Evolutionary conservation across 2,888 invertebrate species (phyloP).

Genomic region (Tenodera sinensis): DNA sequence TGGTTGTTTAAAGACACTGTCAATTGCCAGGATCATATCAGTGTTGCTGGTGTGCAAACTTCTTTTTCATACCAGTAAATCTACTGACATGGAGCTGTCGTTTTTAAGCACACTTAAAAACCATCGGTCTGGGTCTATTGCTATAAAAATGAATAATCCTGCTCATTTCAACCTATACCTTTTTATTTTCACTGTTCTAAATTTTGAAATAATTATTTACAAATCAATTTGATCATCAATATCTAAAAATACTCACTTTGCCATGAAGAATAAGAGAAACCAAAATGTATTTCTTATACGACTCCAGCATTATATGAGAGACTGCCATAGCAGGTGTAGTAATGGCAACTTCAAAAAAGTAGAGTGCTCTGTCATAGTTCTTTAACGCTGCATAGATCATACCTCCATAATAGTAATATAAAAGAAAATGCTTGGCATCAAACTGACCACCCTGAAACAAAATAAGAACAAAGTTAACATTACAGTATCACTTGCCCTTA

Average conservation of each 20-base stretch:
- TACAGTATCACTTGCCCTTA: too few relatives aligned
- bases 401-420: conserved; percentile 96
- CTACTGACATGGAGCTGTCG: too few relatives aligned
- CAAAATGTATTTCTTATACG: conserved; percentile 94
- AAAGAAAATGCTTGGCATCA: conserved; percentile 84
- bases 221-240: neutral
- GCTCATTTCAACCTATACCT: too few relatives aligned
- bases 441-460: conserved; percentile 67
- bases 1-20: too few relatives aligned
- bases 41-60: too few relatives aligned
- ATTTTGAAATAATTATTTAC: too few relatives aligned
- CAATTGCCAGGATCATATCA: too few relatives aligned
- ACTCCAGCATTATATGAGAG: conserved; percentile 95
- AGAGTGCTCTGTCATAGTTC: conserved; percentile 87
- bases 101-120: too few relatives aligned
- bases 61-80: too few relatives aligned
- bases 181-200: too few relatives aligned
- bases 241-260: conserved; percentile 58
- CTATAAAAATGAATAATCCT: too few relatives aligned
- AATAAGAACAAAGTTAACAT: neutral
- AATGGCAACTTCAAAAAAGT: conserved; percentile 93
- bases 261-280: conserved; percentile 89
- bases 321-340: conserved; percentile 93
- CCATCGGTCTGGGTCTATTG: too few relatives aligned
- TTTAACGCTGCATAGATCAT: conserved; percentile 95